phyloP scores from a whole-genome alignment of 1,140 invertebrate genomes.

The Melipona quadrifasciata region DNA sequence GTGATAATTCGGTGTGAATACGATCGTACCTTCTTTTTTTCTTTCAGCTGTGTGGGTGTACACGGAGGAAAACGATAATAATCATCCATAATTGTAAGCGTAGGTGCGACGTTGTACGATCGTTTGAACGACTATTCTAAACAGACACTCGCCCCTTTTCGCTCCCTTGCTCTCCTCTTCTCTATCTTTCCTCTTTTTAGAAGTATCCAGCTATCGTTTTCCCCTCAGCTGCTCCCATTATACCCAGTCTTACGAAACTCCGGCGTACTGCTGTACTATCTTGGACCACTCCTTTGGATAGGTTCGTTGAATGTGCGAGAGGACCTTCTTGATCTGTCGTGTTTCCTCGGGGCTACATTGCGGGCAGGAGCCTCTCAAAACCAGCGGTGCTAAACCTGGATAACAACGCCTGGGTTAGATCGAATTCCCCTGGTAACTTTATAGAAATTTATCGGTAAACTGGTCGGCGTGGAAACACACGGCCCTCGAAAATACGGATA shows the following conservation, averaged over 20 bases:
- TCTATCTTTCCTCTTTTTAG: neutral
- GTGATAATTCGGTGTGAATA: neutral
- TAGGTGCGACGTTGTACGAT: neutral
- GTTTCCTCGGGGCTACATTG: conserved; percentile 86
- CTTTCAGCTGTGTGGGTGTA: too few relatives aligned
- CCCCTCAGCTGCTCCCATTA: conserved; percentile 12
- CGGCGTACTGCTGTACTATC: conserved; percentile 85
- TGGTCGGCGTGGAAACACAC: conserved; percentile 18
- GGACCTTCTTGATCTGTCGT: conserved; percentile 86
- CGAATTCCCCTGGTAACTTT: conserved; percentile 55
- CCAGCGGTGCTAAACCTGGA: conserved; percentile 87
- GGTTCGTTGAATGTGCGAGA: conserved; percentile 86
- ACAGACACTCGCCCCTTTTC: neutral
- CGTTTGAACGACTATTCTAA: neutral
- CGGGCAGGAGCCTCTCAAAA: conserved; percentile 86
- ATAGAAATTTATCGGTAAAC: conserved; percentile 51
- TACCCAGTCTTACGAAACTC: conserved; percentile 49
- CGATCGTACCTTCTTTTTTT: neutral
- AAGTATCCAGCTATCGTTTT: conserved; percentile 19
- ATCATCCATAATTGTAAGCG: too few relatives aligned
- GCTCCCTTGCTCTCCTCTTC: too few relatives aligned
- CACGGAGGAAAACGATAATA: neutral
- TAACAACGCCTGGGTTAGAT: conserved; percentile 63
- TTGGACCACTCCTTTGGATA: conserved; percentile 88
- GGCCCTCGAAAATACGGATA: conserved; percentile 31